Conservation (phyloP, 2,113 vertebrate species). For the Sceloporus undulatus region DNA sequence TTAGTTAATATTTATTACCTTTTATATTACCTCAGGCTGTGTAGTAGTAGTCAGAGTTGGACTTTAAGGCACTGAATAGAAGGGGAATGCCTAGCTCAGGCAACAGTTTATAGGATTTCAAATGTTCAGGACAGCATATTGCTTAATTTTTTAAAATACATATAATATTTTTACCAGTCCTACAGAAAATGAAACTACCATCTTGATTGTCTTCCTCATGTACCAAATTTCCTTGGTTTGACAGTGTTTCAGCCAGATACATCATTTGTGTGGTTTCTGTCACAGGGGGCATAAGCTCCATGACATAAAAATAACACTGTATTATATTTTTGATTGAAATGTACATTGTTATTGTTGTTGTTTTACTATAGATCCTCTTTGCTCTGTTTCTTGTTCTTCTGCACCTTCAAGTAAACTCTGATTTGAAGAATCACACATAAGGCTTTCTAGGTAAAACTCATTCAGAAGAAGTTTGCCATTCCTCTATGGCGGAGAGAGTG, state of each 20-base stretch:
- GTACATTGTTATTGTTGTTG: neutral
- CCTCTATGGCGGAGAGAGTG: no score
- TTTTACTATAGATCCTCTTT: neutral
- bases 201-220: neutral
- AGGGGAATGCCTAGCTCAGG: no score
- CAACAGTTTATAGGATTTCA: neutral
- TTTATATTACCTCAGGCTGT: constrained; percentile 10
- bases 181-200: neutral
- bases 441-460: no score
- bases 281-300: neutral
- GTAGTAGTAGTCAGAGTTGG: neutral
- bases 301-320: neutral
- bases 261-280: neutral
- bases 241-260: neutral
- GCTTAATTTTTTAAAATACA: no score
- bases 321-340: no score
- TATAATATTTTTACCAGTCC: neutral
- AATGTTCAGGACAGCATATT: neutral
- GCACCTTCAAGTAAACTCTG: no score
- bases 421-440: no score
- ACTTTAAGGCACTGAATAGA: neutral
- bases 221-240: neutral
- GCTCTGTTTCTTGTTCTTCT: neutral
- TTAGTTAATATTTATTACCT: neutral
- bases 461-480: no score